A percentile compares a stretch with the other conserved stretches of the same genome.
These are phyloP conservation scores for Coregonus suidteri DNA, from an alignment of 2,797 vertebrate genomes.

Conservation along the genomic window DNA sequence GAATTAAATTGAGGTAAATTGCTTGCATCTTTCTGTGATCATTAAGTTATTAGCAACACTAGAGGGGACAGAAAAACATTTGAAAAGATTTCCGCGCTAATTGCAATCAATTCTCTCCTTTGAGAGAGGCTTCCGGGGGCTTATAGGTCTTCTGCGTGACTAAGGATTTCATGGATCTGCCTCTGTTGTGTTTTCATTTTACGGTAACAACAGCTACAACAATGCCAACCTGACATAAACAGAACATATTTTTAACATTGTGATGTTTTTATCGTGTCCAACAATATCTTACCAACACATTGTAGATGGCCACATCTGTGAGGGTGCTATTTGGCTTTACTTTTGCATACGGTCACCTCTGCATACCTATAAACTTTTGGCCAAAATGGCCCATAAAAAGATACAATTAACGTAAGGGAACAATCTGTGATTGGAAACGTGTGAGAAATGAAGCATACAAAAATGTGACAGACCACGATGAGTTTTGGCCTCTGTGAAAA, in stretches of 20 bases:
- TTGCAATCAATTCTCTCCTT: slow-evolving; percentile 74
- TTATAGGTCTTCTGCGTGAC: slow-evolving; percentile 36
- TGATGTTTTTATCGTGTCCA: background rate
- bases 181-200: background rate
- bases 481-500: slow-evolving; percentile 59
- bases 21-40: slow-evolving; percentile 70
- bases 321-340: slow-evolving; percentile 3
- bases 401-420: slow-evolving; percentile 54
- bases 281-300: background rate
- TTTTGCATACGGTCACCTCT: slow-evolving; percentile 21
- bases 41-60: slow-evolving; percentile 77
- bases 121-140: slow-evolving; percentile 60
- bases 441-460: slow-evolving; percentile 50
- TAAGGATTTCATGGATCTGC: slow-evolving; percentile 29
- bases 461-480: slow-evolving; percentile 54
- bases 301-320: background rate
- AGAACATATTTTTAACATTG: background rate
- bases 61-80: slow-evolving; percentile 74
- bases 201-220: slow-evolving; percentile 16
- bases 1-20: slow-evolving; percentile 73
- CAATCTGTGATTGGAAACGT: slow-evolving; percentile 56
- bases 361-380: slow-evolving; percentile 26
- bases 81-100: slow-evolving; percentile 61
- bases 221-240: slow-evolving; percentile 6
- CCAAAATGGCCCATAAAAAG: slow-evolving; percentile 60